Conservation (phyloP, 2,797 vertebrate species). For the Sebastes matsubarae region DNA sequence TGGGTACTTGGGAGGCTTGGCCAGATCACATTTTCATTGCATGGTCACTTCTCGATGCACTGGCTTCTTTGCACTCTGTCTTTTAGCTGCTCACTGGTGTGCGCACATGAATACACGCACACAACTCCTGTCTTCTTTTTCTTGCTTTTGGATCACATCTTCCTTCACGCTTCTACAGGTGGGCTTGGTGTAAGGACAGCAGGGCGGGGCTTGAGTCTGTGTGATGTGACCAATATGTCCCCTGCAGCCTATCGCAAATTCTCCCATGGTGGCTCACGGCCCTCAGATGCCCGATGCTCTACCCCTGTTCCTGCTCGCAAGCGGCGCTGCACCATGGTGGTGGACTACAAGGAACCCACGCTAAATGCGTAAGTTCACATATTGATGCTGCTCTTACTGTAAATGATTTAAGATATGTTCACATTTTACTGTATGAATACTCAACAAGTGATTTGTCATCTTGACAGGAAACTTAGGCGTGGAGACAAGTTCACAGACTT, state of each 20-base stretch:
- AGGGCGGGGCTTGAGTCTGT: slow-evolving; percentile 81
- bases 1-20: not conserved
- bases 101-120: not conserved
- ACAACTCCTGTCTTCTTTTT: not conserved
- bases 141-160: slow-evolving; percentile 28
- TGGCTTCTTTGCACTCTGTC: not conserved
- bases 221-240: slow-evolving; percentile 91
- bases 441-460: not conserved
- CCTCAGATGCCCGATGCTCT: slow-evolving; percentile 64
- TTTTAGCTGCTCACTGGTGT: slow-evolving; percentile 23
- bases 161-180: slow-evolving; percentile 74
- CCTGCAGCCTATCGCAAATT: slow-evolving; percentile 75
- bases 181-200: slow-evolving; percentile 72
- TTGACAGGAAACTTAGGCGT: slow-evolving; percentile 91
- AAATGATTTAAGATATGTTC: not conserved
- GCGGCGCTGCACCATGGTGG: slow-evolving; percentile 83
- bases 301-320: slow-evolving; percentile 69
- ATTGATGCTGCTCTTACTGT: not conserved
- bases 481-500: slow-evolving; percentile 94
- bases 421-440: not conserved
- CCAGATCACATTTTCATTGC: not conserved
- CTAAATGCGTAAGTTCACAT: slow-evolving; percentile 77
- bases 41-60: not conserved
- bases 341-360: slow-evolving; percentile 92
- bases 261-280: slow-evolving; percentile 55